Percentiles rank a stretch among this genome's conserved stretches.
Conservation (phyloP, 2,113 vertebrate genomes). For the Lates calcarifer region DNA sequence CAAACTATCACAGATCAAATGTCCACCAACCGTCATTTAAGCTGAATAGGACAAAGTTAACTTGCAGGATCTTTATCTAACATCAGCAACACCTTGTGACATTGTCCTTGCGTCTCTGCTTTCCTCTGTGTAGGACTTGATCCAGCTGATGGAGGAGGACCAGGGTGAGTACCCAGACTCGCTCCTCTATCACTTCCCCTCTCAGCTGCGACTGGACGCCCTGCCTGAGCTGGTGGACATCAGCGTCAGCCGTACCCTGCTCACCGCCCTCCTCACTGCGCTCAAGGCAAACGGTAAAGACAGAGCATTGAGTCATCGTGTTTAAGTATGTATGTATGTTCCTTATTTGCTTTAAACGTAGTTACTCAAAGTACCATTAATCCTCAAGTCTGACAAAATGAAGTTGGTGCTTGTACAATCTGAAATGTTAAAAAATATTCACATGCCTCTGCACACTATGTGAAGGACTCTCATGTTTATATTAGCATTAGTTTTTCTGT, state of each 20-base stretch:
- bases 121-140: constrained; percentile 74
- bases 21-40: neutral
- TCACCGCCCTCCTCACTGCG: constrained; percentile 84
- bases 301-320: neutral
- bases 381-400: too few species aligned
- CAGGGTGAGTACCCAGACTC: constrained; percentile 86
- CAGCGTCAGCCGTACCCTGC: constrained; percentile 86
- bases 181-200: constrained; percentile 89
- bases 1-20: neutral
- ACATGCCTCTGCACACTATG: too few species aligned
- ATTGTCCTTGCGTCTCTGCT: neutral
- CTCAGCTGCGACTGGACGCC: constrained; percentile 86
- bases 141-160: constrained; percentile 85
- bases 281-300: constrained; percentile 88
- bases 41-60: neutral
- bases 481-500: neutral
- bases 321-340: neutral
- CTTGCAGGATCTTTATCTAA: neutral
- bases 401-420: too few species aligned
- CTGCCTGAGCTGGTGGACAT: constrained; percentile 85
- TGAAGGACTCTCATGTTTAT: neutral
- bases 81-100: neutral
- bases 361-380: neutral
- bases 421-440: too few species aligned
- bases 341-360: neutral